A percentile compares a stretch with the other conserved stretches of the same genome.
These are phyloP conservation scores for Laupala kohalensis DNA, from an alignment of 1,140 invertebrate species.

Conservation along the genomic window DNA sequence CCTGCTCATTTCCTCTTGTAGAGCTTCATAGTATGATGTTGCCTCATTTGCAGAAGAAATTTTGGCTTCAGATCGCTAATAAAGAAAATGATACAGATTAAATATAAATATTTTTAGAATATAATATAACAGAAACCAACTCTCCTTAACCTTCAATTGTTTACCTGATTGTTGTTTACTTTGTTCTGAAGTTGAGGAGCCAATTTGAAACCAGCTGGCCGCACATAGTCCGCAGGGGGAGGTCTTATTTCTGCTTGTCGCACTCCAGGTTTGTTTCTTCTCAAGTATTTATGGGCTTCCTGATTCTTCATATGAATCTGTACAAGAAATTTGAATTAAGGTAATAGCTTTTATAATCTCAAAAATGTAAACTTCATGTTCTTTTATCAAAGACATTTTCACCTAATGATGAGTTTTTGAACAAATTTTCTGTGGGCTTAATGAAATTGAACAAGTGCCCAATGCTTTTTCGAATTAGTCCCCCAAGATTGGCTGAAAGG, in stretches of 20 bases:
- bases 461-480: no score
- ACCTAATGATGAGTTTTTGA: no score
- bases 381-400: no score
- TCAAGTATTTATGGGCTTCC: conserved; percentile 50
- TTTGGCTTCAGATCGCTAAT: not conserved
- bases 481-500: no score
- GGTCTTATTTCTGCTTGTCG: conserved; percentile 37
- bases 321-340: not conserved
- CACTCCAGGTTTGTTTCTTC: conserved; percentile 46
- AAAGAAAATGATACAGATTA: conserved; percentile 9
- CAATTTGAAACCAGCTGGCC: conserved; percentile 39
- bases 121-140: not conserved
- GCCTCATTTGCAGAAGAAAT: not conserved
- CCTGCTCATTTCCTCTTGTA: conserved; percentile 39
- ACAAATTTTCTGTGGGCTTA: no score
- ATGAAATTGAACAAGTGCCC: no score
- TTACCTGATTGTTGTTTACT: not conserved
- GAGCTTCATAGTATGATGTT: conserved; percentile 29
- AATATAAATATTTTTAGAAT: conserved; percentile 13
- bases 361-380: no score
- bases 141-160: not conserved
- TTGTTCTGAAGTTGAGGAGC: conserved; percentile 3
- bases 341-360: not conserved
- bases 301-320: conserved; percentile 54
- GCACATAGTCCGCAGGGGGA: conserved; percentile 38